phyloP scores from a whole-genome alignment of 2,797 vertebrate genomes.

The Enoplosus armatus region DNA sequence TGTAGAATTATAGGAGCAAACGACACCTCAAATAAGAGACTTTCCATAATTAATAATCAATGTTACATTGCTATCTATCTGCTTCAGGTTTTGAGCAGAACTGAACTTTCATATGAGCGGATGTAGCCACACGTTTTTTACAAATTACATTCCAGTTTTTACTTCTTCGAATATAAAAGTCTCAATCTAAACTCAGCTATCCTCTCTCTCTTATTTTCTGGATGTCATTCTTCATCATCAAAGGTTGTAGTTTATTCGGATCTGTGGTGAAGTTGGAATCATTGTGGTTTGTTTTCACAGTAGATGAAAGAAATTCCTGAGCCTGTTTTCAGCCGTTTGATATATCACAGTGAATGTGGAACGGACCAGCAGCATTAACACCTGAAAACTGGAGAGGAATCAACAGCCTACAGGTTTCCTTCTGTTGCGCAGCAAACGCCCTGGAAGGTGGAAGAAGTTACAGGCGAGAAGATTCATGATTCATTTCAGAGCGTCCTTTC shows the following conservation, averaged over 20 bases:
- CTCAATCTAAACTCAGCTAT: conserved; percentile 14
- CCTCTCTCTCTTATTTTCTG: conserved; percentile 13
- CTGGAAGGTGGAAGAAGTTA: conserved; percentile 26
- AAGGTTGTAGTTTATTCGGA: conserved; percentile 23
- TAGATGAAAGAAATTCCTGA: conserved; percentile 86
- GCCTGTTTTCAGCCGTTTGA: conserved; percentile 80
- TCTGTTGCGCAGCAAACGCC: conserved; percentile 27
- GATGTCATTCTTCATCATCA: conserved; percentile 11
- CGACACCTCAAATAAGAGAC: conserved; percentile 7
- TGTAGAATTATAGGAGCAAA: conserved; percentile 33
- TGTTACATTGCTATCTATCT: neutral
- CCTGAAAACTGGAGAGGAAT: conserved; percentile 50
- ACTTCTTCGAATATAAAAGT: conserved; percentile 35
- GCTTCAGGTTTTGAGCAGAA: conserved; percentile 32
- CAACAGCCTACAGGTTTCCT: conserved; percentile 50
- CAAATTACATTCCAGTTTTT: conserved; percentile 65
- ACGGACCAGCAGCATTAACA: conserved; percentile 66
- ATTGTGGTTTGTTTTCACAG: conserved; percentile 81
- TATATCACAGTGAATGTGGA: conserved; percentile 76
- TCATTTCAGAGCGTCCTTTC: conserved; percentile 35
- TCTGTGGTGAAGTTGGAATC: conserved; percentile 45
- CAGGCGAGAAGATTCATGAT: conserved; percentile 28
- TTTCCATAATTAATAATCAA: neutral
- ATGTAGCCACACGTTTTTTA: conserved; percentile 15
- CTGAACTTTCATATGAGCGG: conserved; percentile 4